Base-by-base conservation (phyloP, 2,888 invertebrate genomes). In the Alsophila aescularia region DNA sequence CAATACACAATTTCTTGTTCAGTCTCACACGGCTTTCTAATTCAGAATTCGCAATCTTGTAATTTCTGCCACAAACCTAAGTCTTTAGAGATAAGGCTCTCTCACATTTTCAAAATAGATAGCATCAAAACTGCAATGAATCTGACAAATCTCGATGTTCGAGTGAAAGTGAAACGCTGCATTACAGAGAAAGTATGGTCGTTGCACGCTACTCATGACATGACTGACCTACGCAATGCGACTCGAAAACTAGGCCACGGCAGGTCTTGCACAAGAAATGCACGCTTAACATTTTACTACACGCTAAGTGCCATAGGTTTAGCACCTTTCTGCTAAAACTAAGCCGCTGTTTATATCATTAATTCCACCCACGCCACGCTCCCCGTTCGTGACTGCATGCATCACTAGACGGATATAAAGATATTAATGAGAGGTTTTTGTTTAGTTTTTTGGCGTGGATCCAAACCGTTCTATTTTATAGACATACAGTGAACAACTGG, bases 221-320 rank as follows among this genome's bases (percentile, higher is more conserved):
- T 62, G 83, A 80, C 83, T 87, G 87, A 87, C 88, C 87, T 86
- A 87, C 88, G 86, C 86, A 87, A 84, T 81, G 81, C 80, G 79
- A 72, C 74, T 72, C 49, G 63, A 63, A 66, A 87, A 81, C 81
- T 84, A 67, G 85, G 85, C 79, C 86, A 83, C 73, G 78, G 75
- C 68, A 77, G 68, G 58, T 64, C 74, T 78, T 79, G 73, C 77
- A 77, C 79, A 79, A 82, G 72, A 74, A 73, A 69, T 72, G 73
- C 76, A 76, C 66, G 64, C 66, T 64, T 63, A 70, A 71, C 72
- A 74, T 72, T 77, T 67, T 60, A 66, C 62, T 66, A 60, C 65
- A 24, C 61, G 58, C 63, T 67, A 67, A 67, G 62, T 62, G 56
- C 41, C 56, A 60, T 58, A 65, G 43, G 59, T 64, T 62, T 53